These are phyloP conservation scores for Poecilia picta DNA, from an alignment of 2,797 vertebrate genomes.

Conservation along the genomic window DNA sequence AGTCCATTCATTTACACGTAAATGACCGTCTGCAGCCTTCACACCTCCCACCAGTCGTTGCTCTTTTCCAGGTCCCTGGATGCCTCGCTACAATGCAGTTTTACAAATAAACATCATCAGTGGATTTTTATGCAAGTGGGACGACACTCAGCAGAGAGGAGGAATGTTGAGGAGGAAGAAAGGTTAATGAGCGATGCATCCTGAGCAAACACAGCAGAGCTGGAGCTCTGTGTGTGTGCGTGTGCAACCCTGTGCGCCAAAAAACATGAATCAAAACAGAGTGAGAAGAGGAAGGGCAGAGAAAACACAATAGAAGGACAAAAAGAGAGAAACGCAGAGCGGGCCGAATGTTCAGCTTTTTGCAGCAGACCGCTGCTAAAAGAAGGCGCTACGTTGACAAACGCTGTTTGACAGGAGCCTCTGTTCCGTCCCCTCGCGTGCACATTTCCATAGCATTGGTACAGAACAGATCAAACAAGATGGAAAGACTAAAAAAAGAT, in stretches of 20 bases:
- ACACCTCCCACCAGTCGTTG: conserved; percentile 2
- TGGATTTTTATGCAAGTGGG: conserved; percentile 24
- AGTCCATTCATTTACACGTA: neutral
- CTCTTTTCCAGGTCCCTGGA: conserved; percentile 16
- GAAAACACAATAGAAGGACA: conserved; percentile 13
- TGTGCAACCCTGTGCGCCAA: neutral
- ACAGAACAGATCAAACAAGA: conserved; percentile 20
- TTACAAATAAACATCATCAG: conserved; percentile 29
- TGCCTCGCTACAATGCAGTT: conserved; percentile 18
- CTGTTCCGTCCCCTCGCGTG: conserved; percentile 48
- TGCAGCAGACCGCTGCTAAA: conserved; percentile 47
- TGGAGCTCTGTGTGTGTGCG: conserved; percentile 1
- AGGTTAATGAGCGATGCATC: conserved; percentile 30
- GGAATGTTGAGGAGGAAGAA: conserved; percentile 16
- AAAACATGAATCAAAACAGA: conserved; percentile 32
- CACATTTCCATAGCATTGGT: conserved; percentile 34
- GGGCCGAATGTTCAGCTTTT: conserved; percentile 60
- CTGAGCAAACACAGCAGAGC: conserved; percentile 46
- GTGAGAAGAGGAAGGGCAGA: conserved; percentile 19
- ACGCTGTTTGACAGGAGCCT: conserved; percentile 60
- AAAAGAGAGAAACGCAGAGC: conserved; percentile 21
- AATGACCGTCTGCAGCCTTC: conserved; percentile 12
- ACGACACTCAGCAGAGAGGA: conserved; percentile 13
- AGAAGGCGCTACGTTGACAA: conserved; percentile 53
- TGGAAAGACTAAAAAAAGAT: conserved; percentile 17